Conservation (phyloP, 2,888 invertebrate genomes). For the Metacarcinus magister region DNA sequence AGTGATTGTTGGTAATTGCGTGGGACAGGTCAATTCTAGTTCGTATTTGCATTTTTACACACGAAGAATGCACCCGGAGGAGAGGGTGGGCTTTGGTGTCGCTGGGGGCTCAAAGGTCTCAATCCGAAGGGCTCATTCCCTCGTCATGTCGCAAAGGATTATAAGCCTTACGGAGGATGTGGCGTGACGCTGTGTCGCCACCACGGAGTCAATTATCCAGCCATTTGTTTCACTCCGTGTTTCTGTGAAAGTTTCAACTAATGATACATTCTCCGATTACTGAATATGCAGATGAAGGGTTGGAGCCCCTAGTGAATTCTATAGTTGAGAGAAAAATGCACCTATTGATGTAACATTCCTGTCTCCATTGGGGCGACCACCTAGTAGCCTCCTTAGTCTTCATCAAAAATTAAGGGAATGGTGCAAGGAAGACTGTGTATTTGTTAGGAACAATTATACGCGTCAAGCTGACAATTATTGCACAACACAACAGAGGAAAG, state of each 20-base stretch:
- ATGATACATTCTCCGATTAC: conserved; percentile 64
- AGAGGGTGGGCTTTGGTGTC: conserved; percentile 8
- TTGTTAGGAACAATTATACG: background rate
- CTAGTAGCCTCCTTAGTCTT: conserved; percentile 35
- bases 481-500: background rate
- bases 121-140: background rate
- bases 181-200: background rate
- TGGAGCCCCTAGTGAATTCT: background rate
- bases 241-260: conserved; percentile 73
- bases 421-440: background rate
- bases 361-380: background rate
- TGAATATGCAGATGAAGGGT: conserved; percentile 69
- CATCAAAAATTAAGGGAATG: background rate
- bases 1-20: conserved; percentile 75
- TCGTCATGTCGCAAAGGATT: background rate
- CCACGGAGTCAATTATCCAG: conserved; percentile 62
- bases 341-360: background rate
- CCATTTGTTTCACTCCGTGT: conserved; percentile 73
- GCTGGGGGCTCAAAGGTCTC: background rate
- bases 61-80: conserved; percentile 73
- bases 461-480: background rate
- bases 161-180: conserved; percentile 19
- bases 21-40: conserved; percentile 72
- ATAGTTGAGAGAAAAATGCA: conserved; percentile 50
- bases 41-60: conserved; percentile 71